Evolutionary conservation across 1,140 invertebrate genomes (phyloP).

Genomic region (Galendromus occidentalis): DNA sequence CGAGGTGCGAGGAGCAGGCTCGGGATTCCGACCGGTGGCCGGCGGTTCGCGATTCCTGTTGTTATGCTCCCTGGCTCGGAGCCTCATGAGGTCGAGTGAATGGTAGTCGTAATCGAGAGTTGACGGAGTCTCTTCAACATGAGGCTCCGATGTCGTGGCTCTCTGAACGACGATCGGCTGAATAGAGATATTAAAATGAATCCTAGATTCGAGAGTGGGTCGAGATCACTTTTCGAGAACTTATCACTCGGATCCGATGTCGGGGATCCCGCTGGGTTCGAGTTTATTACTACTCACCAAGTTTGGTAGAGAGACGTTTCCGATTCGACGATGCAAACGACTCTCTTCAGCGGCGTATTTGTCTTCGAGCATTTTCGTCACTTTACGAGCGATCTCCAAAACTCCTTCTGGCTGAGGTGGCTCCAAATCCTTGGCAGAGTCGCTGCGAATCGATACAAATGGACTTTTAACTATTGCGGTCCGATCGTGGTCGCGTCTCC

Average conservation of each 20-base stretch:
- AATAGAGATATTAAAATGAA: too few relatives aligned
- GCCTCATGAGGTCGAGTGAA: conserved; percentile 3
- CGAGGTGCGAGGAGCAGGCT: not conserved
- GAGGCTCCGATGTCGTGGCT: not conserved
- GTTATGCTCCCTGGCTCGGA: not conserved
- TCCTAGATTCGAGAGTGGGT: too few relatives aligned
- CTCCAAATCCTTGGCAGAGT: not conserved
- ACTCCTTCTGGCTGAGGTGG: conserved; percentile 9
- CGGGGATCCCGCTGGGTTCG: too few relatives aligned
- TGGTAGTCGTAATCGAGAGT: not conserved
- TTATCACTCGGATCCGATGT: too few relatives aligned
- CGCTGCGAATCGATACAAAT: not conserved
- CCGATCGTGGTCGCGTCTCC: too few relatives aligned
- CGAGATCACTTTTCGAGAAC: too few relatives aligned
- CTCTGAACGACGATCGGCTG: not conserved
- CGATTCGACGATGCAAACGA: not conserved
- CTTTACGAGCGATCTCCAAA: not conserved
- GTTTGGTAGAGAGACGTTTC: too few relatives aligned
- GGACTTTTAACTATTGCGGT: too few relatives aligned
- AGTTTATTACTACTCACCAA: too few relatives aligned
- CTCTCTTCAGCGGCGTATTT: not conserved
- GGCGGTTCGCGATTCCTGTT: not conserved
- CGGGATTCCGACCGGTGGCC: not conserved
- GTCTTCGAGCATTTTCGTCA: conserved; percentile 2
- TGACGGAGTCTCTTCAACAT: not conserved